A percentile compares a stretch with the other conserved stretches of the same genome.
Conservation (phyloP, 2,888 invertebrate species). For the Agrilus cyanescens region DNA sequence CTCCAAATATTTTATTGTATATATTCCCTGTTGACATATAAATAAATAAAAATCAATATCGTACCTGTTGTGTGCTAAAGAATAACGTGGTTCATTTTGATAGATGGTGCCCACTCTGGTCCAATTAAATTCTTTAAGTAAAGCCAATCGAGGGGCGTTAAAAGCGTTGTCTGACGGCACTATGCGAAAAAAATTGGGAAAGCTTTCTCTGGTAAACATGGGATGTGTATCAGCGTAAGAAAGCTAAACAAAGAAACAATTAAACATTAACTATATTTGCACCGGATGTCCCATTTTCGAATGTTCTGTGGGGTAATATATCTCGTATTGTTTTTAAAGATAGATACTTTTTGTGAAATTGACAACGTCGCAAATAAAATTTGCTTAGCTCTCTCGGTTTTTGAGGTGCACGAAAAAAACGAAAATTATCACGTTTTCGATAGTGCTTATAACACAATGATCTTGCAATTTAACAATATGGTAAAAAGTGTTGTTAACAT, state of each 20-base stretch:
- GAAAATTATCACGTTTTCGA: too few relatives aligned
- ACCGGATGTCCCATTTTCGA: too few relatives aligned
- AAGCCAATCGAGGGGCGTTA: conserved; percentile 79
- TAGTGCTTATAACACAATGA: too few relatives aligned
- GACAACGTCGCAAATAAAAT: not conserved
- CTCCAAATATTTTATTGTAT: too few relatives aligned
- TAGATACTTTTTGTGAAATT: not conserved
- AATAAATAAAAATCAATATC: conserved; percentile 20
- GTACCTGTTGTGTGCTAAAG: conserved; percentile 54
- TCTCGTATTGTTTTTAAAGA: too few relatives aligned
- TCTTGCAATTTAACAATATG: too few relatives aligned
- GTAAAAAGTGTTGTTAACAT: too few relatives aligned
- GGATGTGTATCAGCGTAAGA: conserved; percentile 98
- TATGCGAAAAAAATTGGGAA: conserved; percentile 93
- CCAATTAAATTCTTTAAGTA: conserved; percentile 92
- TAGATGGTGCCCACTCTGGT: conserved; percentile 93
- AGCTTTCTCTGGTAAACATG: conserved; percentile 86
- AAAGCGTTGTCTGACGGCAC: conserved; percentile 95
- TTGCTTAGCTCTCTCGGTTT: too few relatives aligned
- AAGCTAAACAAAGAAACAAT: conserved; percentile 43
- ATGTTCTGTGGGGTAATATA: not conserved
- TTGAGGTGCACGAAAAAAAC: too few relatives aligned
- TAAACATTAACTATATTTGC: not conserved
- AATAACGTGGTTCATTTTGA: conserved; percentile 89
- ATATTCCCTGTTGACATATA: too few relatives aligned